phyloP scores from a whole-genome alignment of 1,140 invertebrate genomes.

The Drosophila takahashii region DNA sequence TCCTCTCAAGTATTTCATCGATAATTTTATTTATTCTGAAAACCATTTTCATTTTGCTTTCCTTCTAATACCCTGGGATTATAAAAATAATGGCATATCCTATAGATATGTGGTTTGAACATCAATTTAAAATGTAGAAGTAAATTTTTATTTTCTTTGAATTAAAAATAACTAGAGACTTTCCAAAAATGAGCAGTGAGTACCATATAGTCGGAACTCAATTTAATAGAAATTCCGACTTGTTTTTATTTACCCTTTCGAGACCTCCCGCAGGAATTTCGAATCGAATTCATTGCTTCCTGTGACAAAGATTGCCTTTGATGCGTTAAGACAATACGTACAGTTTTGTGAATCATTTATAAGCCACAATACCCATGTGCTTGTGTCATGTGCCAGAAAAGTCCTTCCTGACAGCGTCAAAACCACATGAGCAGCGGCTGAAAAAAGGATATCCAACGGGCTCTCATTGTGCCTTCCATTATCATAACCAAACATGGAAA shows the following conservation, averaged over 20 bases:
- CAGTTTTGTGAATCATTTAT: slow-evolving; percentile 65
- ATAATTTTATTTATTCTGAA: slow-evolving; percentile 11
- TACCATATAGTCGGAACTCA: not conserved
- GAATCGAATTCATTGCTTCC: slow-evolving; percentile 43
- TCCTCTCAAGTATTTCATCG: not conserved
- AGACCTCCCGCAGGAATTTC: slow-evolving; percentile 14
- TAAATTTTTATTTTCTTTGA: not conserved
- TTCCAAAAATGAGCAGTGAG: not conserved
- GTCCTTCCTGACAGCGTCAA: slow-evolving; percentile 33
- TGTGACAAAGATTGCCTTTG: slow-evolving; percentile 60
- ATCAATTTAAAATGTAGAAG: no score
- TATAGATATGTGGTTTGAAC: not conserved
- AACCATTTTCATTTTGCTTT: slow-evolving; percentile 24
- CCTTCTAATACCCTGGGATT: not conserved
- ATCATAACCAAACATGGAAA: slow-evolving; percentile 73
- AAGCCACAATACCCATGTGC: slow-evolving; percentile 40
- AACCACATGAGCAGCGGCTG: slow-evolving; percentile 16
- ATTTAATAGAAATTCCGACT: no score
- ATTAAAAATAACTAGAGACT: not conserved
- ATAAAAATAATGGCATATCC: not conserved
- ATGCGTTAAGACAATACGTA: slow-evolving; percentile 66
- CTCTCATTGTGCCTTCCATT: slow-evolving; percentile 67
- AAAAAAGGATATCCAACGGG: slow-evolving; percentile 31
- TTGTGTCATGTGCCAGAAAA: slow-evolving; percentile 17
- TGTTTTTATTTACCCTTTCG: slow-evolving; percentile 23